A percentile compares a stretch with the other conserved stretches of the same genome.
Evolutionary conservation across 2,113 vertebrate genomes (phyloP).

Genomic region (Taurulus bubalis): DNA sequence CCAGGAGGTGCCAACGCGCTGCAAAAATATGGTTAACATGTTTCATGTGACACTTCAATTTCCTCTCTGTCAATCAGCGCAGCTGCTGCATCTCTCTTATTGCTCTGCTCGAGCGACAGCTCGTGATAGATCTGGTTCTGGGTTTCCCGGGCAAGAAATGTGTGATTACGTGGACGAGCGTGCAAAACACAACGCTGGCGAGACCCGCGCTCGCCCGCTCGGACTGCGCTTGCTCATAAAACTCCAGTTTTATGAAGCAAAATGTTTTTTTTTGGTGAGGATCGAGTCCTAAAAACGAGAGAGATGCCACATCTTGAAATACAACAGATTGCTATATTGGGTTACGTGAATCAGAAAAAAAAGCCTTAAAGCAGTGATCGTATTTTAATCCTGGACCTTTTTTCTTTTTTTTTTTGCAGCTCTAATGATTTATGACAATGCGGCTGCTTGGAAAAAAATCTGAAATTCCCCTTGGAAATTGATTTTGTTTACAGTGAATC

Average conservation of each 20-base stretch:
- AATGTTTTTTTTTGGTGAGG: neutral
- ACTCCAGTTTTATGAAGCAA: too few relatives aligned
- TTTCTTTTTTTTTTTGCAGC: conserved; percentile 3
- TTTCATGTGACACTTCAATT: conserved; percentile 83
- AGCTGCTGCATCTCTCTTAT: conserved; percentile 58
- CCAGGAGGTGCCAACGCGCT: conserved; percentile 58
- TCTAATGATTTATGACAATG: conserved; percentile 19
- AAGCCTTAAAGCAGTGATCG: neutral
- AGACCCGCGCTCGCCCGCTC: conserved; percentile 4
- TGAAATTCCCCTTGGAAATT: conserved; percentile 49
- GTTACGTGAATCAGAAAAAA: conserved; percentile 4
- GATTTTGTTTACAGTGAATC: conserved; percentile 75
- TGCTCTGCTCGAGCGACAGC: conserved; percentile 55
- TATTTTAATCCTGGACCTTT: neutral
- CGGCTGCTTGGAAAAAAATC: conserved; percentile 21
- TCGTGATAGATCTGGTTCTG: conserved; percentile 51
- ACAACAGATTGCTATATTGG: too few relatives aligned
- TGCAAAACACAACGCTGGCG: too few relatives aligned
- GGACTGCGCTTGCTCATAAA: too few relatives aligned
- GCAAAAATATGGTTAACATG: conserved; percentile 73
- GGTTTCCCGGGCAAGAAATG: conserved; percentile 37
- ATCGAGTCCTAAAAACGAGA: neutral
- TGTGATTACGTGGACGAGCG: conserved; percentile 49
- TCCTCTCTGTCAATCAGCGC: conserved; percentile 77
- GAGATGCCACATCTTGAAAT: neutral